Evolutionary conservation across 2,888 invertebrate genomes (phyloP).

Genomic region (Latrodectus elegans): DNA sequence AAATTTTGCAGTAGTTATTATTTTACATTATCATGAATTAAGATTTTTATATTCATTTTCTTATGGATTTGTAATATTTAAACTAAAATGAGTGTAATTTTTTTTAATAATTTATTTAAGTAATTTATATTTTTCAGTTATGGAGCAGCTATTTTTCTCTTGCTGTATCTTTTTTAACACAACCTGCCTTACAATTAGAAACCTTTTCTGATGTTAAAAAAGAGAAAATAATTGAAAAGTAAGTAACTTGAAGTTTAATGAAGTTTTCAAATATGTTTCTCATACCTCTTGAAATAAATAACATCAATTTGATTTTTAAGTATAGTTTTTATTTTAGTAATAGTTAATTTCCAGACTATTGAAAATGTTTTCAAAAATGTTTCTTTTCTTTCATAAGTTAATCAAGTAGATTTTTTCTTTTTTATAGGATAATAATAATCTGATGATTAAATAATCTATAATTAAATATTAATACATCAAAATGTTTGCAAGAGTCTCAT

Average conservation of each 20-base stretch:
- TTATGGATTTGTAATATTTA: too few relatives aligned
- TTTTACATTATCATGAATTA: too few relatives aligned
- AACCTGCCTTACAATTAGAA: constrained; percentile 86
- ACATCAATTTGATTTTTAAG: neutral
- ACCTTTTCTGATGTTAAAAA: constrained; percentile 87
- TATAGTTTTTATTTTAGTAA: neutral
- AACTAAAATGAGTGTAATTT: too few relatives aligned
- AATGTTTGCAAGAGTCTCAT: too few relatives aligned
- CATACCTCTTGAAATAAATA: neutral
- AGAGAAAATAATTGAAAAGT: constrained; percentile 84
- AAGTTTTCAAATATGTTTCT: neutral
- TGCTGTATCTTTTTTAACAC: constrained; percentile 86
- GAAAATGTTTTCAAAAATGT: neutral
- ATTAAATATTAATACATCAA: too few relatives aligned
- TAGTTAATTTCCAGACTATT: too few relatives aligned
- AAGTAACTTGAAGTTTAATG: constrained; percentile 27
- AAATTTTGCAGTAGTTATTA: too few relatives aligned
- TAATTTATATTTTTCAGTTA: constrained; percentile 75
- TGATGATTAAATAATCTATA: too few relatives aligned
- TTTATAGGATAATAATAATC: too few relatives aligned
- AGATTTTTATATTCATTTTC: too few relatives aligned
- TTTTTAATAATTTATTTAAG: neutral
- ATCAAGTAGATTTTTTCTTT: neutral
- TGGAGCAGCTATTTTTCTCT: constrained; percentile 87
- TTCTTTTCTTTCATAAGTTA: neutral